A percentile compares a stretch with the other conserved stretches of the same genome.
These are phyloP conservation scores for Orcinus orca DNA, from an alignment of 2,113 vertebrate genomes.

Conservation along the genomic window DNA sequence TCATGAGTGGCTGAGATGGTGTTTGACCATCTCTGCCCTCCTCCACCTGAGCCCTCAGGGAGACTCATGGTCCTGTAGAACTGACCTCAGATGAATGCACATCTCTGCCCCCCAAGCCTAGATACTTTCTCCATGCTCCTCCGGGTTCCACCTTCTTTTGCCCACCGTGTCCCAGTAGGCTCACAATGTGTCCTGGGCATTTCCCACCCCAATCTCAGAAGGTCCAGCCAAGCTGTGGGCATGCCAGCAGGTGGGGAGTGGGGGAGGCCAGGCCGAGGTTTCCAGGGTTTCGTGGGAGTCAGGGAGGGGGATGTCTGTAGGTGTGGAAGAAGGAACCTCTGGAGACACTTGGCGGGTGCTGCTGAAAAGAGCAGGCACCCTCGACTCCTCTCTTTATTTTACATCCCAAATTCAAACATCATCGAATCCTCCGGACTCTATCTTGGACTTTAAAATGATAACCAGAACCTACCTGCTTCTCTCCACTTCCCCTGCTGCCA, in stretches of 20 bases:
- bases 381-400: not conserved
- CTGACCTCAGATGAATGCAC: not conserved
- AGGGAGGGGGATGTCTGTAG: not conserved
- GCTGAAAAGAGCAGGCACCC: not conserved
- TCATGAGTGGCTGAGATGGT: not conserved
- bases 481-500: not conserved
- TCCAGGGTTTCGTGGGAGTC: not conserved
- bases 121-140: not conserved
- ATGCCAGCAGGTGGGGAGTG: not conserved
- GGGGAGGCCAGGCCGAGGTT: not conserved
- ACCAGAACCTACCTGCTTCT: not conserved
- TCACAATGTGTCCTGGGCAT: not conserved
- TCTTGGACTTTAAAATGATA: not conserved
- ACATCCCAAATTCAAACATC: not conserved
- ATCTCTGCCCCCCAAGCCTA: no score
- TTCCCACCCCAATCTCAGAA: not conserved
- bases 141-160: not conserved
- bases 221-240: not conserved
- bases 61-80: no score
- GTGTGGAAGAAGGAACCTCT: not conserved
- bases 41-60: not conserved
- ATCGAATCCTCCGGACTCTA: not conserved
- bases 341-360: not conserved
- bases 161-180: not conserved
- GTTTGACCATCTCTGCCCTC: not conserved